Conservation (phyloP, 2,113 vertebrate species). For the Condylura cristata region DNA sequence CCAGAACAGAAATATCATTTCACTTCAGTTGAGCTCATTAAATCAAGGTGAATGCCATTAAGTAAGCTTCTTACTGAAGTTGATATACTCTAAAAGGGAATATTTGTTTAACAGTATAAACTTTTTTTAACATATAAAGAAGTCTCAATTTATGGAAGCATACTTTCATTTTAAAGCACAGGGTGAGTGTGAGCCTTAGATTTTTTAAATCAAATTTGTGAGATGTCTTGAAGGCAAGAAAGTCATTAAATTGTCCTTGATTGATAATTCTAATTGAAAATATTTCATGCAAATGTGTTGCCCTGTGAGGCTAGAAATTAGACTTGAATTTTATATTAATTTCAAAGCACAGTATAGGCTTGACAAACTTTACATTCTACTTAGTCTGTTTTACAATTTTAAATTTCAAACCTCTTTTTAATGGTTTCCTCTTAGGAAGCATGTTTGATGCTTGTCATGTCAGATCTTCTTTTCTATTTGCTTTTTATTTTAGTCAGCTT, state of each 20-base stretch:
- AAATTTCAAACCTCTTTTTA: slow-evolving; percentile 34
- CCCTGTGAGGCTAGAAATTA: slow-evolving; percentile 57
- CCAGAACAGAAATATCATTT: slow-evolving; percentile 50
- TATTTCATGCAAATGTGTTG: slow-evolving; percentile 58
- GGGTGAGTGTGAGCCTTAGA: slow-evolving; percentile 16
- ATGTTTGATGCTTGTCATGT: not conserved
- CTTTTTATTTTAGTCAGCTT: slow-evolving; percentile 6
- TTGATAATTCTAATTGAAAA: slow-evolving; percentile 67
- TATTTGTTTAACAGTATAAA: not conserved
- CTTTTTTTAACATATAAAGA: not conserved
- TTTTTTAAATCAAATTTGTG: slow-evolving; percentile 58
- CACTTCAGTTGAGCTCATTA: slow-evolving; percentile 12
- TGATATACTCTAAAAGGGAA: not conserved
- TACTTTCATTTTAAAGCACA: slow-evolving; percentile 47
- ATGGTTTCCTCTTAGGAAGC: not conserved
- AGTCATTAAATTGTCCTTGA: slow-evolving; percentile 61
- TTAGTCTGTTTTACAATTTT: not conserved
- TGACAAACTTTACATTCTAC: slow-evolving; percentile 3
- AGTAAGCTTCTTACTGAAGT: slow-evolving; percentile 5
- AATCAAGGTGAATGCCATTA: slow-evolving; percentile 15
- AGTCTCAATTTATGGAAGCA: not conserved
- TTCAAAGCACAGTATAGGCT: not conserved
- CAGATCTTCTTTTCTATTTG: slow-evolving; percentile 22
- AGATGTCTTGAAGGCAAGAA: slow-evolving; percentile 31
- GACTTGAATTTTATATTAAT: slow-evolving; percentile 11